Conservation (phyloP, 1,140 invertebrate species). For the Drosophila tsacasi region DNA sequence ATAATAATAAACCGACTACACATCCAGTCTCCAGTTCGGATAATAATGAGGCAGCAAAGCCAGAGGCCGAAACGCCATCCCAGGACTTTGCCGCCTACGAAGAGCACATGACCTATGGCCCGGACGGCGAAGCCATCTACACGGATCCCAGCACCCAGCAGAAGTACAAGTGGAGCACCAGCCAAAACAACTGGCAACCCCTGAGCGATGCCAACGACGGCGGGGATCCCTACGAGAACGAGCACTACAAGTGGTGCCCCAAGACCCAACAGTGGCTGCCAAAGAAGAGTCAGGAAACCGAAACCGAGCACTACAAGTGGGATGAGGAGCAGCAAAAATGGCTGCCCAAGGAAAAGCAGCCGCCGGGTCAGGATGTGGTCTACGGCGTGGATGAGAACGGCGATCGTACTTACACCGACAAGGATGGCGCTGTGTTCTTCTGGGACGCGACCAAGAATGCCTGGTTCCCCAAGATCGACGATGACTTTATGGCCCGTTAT, state of each 20-base stretch:
- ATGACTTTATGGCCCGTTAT: conserved; percentile 98
- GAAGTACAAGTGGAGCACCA: conserved; percentile 89
- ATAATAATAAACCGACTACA: not conserved
- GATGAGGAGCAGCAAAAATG: conserved; percentile 80
- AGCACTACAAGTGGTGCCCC: conserved; percentile 89
- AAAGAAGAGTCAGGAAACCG: conserved; percentile 84
- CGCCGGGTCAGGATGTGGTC: conserved; percentile 82
- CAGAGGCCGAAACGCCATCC: not conserved
- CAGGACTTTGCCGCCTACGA: conserved; percentile 85
- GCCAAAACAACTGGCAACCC: conserved; percentile 87
- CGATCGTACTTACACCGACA: conserved; percentile 93
- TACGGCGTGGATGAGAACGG: conserved; percentile 91
- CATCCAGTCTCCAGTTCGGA: not conserved
- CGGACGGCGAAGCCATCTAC: conserved; percentile 90
- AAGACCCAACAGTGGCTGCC: conserved; percentile 88
- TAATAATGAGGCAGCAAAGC: conserved; percentile 18
- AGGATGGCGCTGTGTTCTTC: conserved; percentile 95
- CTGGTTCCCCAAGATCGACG: conserved; percentile 99
- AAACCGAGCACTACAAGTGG: conserved; percentile 84
- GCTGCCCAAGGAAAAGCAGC: conserved; percentile 60
- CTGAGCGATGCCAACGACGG: conserved; percentile 40
- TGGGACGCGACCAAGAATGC: conserved; percentile 96
- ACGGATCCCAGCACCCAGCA: conserved; percentile 89
- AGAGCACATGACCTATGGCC: conserved; percentile 87
- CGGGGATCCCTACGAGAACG: conserved; percentile 87